Conservation (phyloP, 1,140 invertebrate species). For the Sminthurinus signatus region DNA sequence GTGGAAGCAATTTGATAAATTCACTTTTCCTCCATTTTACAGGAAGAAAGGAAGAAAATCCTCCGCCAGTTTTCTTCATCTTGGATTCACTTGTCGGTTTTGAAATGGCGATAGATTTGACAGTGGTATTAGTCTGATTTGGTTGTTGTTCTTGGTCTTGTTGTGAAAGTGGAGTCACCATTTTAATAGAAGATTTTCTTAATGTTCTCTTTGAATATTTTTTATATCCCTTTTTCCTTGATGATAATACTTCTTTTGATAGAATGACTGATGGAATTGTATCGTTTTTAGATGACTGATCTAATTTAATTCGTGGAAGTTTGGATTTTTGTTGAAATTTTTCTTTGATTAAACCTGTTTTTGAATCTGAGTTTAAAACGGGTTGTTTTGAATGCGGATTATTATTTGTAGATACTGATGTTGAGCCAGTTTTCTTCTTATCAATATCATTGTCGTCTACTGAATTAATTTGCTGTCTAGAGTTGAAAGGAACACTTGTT, state of each 20-base stretch:
- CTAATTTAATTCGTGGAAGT: too few species aligned
- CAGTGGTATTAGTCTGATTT: neutral
- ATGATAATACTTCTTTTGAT: neutral
- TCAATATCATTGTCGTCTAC: too few species aligned
- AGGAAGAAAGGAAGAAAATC: neutral
- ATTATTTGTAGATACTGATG: too few species aligned
- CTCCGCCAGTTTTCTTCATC: neutral
- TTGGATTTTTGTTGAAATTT: too few species aligned
- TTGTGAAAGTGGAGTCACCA: neutral
- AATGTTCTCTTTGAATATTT: neutral
- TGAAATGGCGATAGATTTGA: neutral
- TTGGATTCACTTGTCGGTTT: neutral
- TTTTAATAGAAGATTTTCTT: neutral
- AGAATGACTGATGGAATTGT: neutral
- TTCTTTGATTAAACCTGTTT: too few species aligned
- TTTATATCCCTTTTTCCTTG: neutral
- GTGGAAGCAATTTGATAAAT: neutral
- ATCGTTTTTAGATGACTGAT: neutral
- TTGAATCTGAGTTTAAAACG: too few species aligned
- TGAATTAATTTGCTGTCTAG: too few species aligned
- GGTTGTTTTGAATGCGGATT: too few species aligned
- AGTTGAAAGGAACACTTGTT: too few species aligned
- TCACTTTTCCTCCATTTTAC: neutral
- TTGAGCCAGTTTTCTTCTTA: too few species aligned
- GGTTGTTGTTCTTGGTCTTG: neutral